These are phyloP conservation scores for Agrotis exclamationis DNA, from an alignment of 2,888 invertebrate species.

Conservation along the genomic window DNA sequence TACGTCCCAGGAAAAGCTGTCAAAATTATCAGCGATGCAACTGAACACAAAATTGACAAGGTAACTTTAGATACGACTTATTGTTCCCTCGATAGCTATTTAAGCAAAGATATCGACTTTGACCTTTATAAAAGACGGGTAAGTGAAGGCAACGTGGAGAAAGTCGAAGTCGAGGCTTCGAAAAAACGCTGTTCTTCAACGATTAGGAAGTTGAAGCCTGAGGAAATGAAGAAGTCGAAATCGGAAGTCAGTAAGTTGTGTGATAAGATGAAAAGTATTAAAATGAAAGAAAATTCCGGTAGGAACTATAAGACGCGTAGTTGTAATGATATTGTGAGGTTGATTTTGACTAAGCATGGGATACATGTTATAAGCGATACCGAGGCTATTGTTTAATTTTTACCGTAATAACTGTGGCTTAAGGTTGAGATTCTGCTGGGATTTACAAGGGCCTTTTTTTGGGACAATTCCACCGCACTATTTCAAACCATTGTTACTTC, in stretches of 20 bases:
- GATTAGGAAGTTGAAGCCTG: slow-evolving; percentile 81
- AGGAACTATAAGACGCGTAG: slow-evolving; percentile 86
- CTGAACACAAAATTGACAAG: slow-evolving; percentile 84
- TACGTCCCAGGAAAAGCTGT: slow-evolving; percentile 94
- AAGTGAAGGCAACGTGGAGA: slow-evolving; percentile 84
- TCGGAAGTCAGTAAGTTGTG: slow-evolving; percentile 90
- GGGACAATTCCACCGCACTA: no score
- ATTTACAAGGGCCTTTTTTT: not conserved
- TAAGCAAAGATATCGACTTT: slow-evolving; percentile 84
- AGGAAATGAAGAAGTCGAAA: slow-evolving; percentile 86
- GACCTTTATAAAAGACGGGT: slow-evolving; percentile 82
- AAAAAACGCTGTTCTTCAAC: slow-evolving; percentile 87
- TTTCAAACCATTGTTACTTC: no score
- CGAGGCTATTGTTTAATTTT: slow-evolving; percentile 92
- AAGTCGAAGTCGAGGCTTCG: slow-evolving; percentile 64
- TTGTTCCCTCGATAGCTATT: slow-evolving; percentile 90
- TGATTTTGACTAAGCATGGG: slow-evolving; percentile 95
- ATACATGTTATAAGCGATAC: slow-evolving; percentile 95
- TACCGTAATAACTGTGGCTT: not conserved
- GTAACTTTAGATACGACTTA: slow-evolving; percentile 84
- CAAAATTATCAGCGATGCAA: slow-evolving; percentile 92
- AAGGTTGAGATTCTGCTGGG: slow-evolving; percentile 28
- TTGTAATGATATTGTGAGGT: slow-evolving; percentile 92
- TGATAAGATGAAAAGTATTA: slow-evolving; percentile 86
- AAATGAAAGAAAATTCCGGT: slow-evolving; percentile 80